Conservation (phyloP, 2,888 invertebrate genomes). For the Eupithecia abbreviata region DNA sequence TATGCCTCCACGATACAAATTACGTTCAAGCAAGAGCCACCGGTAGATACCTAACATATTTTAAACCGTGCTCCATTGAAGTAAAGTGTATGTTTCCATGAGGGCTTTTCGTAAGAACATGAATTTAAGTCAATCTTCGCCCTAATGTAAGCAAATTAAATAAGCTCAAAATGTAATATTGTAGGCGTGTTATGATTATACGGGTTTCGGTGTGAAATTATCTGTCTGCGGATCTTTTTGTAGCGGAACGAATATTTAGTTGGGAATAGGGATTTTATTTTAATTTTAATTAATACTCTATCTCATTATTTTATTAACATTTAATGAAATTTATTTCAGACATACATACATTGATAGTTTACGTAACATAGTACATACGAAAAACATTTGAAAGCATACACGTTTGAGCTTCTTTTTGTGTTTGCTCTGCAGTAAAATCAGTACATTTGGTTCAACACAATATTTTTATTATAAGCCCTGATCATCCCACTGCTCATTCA, state of each 20-base stretch:
- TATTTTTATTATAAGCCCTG: not conserved
- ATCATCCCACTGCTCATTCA: not conserved
- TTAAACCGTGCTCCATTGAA: not conserved
- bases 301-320: not conserved
- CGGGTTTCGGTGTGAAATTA: conserved; percentile 19
- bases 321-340: not conserved
- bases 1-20: conserved; percentile 9
- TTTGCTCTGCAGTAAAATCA: no score
- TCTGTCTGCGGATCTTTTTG: conserved; percentile 13
- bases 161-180: conserved; percentile 38
- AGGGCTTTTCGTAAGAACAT: conserved; percentile 1
- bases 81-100: conserved; percentile 10
- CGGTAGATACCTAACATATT: not conserved
- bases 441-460: not conserved
- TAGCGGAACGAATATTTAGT: not conserved
- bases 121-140: conserved; percentile 25
- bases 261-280: not conserved
- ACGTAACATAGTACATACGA: no score
- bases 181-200: conserved; percentile 30
- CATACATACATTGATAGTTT: not conserved
- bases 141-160: conserved; percentile 36
- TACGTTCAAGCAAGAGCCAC: not conserved
- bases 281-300: not conserved
- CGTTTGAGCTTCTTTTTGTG: no score
- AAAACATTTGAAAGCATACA: no score